Percentiles rank a stretch among this genome's conserved stretches.
Conservation (phyloP, 2,113 vertebrate genomes). For the Puffinus mauretanicus region DNA sequence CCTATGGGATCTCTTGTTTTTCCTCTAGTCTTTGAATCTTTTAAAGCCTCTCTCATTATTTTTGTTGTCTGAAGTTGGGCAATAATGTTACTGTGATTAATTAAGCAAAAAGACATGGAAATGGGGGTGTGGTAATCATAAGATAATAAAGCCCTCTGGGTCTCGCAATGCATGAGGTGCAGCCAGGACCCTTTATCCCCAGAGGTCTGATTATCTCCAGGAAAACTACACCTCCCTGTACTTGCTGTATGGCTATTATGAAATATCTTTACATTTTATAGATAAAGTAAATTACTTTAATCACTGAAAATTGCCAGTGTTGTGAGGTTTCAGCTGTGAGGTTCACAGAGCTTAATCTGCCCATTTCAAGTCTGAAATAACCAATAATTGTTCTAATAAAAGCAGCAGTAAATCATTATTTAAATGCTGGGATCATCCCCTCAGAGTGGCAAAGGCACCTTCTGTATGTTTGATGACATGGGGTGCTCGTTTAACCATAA, state of each 20-base stretch:
- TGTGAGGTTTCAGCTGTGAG: constrained; percentile 57
- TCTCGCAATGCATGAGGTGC: constrained; percentile 65
- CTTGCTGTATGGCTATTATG: constrained; percentile 64
- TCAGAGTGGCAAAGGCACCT: constrained; percentile 56
- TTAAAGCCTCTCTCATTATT: constrained; percentile 80
- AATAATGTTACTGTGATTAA: constrained; percentile 81
- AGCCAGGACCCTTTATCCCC: constrained; percentile 69
- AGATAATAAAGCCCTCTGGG: constrained; percentile 80
- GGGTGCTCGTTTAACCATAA: constrained; percentile 41
- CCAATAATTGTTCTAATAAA: constrained; percentile 76
- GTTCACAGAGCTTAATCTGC: constrained; percentile 52
- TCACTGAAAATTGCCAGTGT: constrained; percentile 57
- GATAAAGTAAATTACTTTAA: constrained; percentile 69
- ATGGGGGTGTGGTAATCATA: constrained; percentile 76
- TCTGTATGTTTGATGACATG: constrained; percentile 53
- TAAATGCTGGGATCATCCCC: constrained; percentile 65
- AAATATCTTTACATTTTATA: constrained; percentile 69
- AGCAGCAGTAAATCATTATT: constrained; percentile 71
- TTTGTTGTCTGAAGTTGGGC: constrained; percentile 82
- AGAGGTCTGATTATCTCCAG: constrained; percentile 78
- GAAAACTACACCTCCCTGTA: constrained; percentile 70
- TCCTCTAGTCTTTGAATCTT: constrained; percentile 78
- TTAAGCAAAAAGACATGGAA: constrained; percentile 79
- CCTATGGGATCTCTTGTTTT: constrained; percentile 77
- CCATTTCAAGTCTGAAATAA: constrained; percentile 71